Evolutionary conservation across 2,797 vertebrate genomes (phyloP), one percentile per base, ranked within the genome.

Genomic region (Botia kubotai): DNA sequence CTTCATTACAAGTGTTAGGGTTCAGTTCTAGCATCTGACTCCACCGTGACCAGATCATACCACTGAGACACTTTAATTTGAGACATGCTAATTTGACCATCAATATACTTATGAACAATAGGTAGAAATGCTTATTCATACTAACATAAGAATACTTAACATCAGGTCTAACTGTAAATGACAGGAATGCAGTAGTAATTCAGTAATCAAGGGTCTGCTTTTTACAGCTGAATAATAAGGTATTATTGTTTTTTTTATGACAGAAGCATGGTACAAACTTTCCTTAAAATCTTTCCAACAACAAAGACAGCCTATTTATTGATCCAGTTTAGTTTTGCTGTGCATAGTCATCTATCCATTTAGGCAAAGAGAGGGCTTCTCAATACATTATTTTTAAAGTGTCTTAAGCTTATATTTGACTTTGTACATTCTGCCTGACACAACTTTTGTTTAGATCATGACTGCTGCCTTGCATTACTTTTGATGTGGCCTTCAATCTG

Each of bases 1-100:
- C 83, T 95, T 0, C 72, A 72, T 19, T 39, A 57, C 17, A 77
- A 84, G 33, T 72, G 33, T 60, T 81, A 75, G 67, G 6, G 11
- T 21, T 67, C 12, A 26, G n/a, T 50, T 52, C 29, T 2, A 21
- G 2, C 29, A 26, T 62, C 33, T 43, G 39, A 21, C 39, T 8
- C 19, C 12, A 19, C 6, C 11, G 1, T 36, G n/a, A 17, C n/a
- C 21, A 39, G 26, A 33, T 50, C 8, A 17, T 6, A 39, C 74
- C 26, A 11, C 48, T 23, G 13, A 53, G 81, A 79, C 55, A 43
- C 66, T 48, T 48, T 16, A 33, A 6, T 72, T 17, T 19, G 8
- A 12, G 39, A 58, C 57, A 75, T 36, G 50, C 6, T 65, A 12
- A 75, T 63, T 60, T 63, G 23, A 36, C 26, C 60, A 11, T 6